Evolutionary conservation across 2,797 vertebrate species (phyloP).

Genomic region (Lindbergichthys nudifrons): DNA sequence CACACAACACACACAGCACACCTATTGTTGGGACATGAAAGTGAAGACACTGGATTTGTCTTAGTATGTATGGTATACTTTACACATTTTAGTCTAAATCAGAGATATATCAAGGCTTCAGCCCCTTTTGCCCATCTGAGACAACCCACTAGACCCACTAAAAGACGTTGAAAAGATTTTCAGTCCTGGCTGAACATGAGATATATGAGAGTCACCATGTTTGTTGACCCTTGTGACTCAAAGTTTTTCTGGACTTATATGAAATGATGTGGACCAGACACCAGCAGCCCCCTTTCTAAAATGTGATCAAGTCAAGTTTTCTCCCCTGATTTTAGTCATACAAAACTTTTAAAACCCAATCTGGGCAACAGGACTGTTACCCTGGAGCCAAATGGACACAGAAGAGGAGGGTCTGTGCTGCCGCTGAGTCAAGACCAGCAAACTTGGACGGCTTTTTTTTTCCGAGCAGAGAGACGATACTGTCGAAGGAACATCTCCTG

Average conservation of each 20-base stretch:
- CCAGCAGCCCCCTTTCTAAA: conserved; percentile 29
- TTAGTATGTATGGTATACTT: conserved; percentile 45
- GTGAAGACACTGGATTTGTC: conserved; percentile 34
- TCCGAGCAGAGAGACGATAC: conserved; percentile 23
- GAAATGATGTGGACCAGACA: conserved; percentile 53
- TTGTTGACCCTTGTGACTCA: neutral
- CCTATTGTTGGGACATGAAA: conserved; percentile 19
- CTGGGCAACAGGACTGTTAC: neutral
- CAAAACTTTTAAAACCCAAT: neutral
- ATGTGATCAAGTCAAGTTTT: conserved; percentile 4
- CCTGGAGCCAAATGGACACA: conserved; percentile 30
- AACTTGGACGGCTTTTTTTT: conserved; percentile 23
- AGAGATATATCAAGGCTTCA: conserved; percentile 4
- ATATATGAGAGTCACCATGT: neutral
- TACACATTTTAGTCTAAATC: conserved; percentile 8
- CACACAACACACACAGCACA: conserved; percentile 7
- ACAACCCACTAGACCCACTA: neutral
- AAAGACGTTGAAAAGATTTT: neutral
- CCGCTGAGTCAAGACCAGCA: too few relatives aligned
- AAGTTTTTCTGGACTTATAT: conserved; percentile 39
- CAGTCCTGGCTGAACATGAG: neutral
- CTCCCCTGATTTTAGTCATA: conserved; percentile 32
- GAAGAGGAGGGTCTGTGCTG: conserved; percentile 29
- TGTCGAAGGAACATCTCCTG: conserved; percentile 49
- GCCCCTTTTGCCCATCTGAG: neutral